Evolutionary conservation across 2,113 vertebrate genomes (phyloP).

Genomic region (Cinclus cinclus): DNA sequence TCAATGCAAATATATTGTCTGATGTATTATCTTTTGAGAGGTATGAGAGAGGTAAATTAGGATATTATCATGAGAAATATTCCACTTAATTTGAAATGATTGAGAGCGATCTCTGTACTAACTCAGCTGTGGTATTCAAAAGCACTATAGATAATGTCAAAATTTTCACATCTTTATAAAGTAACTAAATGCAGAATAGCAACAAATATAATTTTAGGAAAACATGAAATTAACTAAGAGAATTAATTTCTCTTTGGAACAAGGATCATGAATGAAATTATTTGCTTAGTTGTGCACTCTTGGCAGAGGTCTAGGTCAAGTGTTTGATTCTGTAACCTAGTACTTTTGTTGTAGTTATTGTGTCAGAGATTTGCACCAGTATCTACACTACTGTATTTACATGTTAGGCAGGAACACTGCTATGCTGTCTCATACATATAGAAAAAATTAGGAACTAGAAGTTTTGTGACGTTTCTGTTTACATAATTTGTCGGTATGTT

Average conservation of each 20-base stretch:
- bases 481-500: neutral
- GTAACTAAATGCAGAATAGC: conserved; percentile 37
- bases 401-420: neutral
- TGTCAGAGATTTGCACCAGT: neutral
- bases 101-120: conserved; percentile 34
- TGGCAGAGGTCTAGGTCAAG: conserved; percentile 19
- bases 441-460: neutral
- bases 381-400: neutral
- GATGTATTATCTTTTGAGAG: conserved; percentile 49
- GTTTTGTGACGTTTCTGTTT: neutral
- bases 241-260: conserved; percentile 47
- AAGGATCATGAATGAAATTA: conserved; percentile 22
- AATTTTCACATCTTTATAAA: conserved; percentile 35
- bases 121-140: conserved; percentile 29
- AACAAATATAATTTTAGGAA: conserved; percentile 57
- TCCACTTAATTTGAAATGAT: conserved; percentile 48
- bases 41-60: conserved; percentile 40
- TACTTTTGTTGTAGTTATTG: neutral
- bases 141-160: neutral
- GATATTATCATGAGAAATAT: conserved; percentile 58
- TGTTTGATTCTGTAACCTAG: conserved; percentile 42
- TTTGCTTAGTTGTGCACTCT: conserved; percentile 35
- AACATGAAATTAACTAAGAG: conserved; percentile 44
- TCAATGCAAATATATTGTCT: conserved; percentile 29
- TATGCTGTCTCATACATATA: neutral